Percentiles rank a stretch among this genome's conserved stretches.
Evolutionary conservation across 2,113 vertebrate genomes (phyloP).

Genomic region (Leucopsar rothschildi): DNA sequence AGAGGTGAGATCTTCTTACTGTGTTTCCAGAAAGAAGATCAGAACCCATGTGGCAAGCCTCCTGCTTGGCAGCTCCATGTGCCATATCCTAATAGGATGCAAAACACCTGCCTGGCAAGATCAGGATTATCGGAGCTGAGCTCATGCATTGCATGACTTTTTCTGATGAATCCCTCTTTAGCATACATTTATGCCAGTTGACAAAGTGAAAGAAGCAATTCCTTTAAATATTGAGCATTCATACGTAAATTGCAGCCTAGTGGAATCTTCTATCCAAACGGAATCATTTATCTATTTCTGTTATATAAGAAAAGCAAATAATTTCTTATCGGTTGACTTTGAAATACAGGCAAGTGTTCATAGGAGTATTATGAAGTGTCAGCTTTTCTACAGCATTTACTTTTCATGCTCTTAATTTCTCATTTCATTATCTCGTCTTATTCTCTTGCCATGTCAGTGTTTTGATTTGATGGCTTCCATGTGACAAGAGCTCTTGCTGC

Average conservation of each 20-base stretch:
- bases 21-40: not conserved
- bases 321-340: conserved; percentile 61
- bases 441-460: conserved; percentile 60
- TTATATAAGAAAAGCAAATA: conserved; percentile 64
- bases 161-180: conserved; percentile 64
- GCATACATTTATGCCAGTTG: conserved; percentile 57
- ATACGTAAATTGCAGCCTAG: conserved; percentile 58
- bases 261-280: conserved; percentile 42
- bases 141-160: conserved; percentile 17
- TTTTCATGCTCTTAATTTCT: conserved; percentile 68
- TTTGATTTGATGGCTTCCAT: conserved; percentile 55
- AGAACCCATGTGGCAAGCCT: not conserved
- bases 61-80: not conserved
- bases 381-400: conserved; percentile 57
- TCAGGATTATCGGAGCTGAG: conserved; percentile 48
- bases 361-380: conserved; percentile 56
- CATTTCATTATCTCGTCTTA: conserved; percentile 58
- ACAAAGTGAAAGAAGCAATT: conserved; percentile 64
- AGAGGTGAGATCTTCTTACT: not conserved
- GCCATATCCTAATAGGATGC: not conserved
- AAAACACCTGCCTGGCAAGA: conserved; percentile 51
- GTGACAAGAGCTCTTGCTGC: conserved; percentile 51
- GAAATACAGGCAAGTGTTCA: conserved; percentile 53
- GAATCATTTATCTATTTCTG: conserved; percentile 67
- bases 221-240: conserved; percentile 61